Conservation (phyloP, 2,797 vertebrate genomes). For the Lagorchestes hirsutus region DNA sequence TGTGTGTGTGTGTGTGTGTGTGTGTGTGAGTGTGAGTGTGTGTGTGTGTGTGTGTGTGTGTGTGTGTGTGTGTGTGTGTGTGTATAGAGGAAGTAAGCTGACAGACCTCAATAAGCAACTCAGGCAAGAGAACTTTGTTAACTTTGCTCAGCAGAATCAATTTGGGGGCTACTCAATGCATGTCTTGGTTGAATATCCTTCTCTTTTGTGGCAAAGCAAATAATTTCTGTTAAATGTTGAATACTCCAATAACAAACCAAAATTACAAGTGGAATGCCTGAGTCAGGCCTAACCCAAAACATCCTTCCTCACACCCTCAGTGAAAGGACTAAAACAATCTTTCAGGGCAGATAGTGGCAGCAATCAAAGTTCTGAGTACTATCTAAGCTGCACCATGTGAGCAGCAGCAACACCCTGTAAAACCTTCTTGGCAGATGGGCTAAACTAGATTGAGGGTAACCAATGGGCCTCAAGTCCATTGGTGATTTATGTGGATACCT, state of each 20-base stretch:
- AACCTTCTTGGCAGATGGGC: not conserved
- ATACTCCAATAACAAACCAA: not conserved
- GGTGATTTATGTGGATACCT: not conserved
- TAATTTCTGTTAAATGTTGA: not conserved
- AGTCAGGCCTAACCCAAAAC: not conserved
- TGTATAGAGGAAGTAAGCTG: constrained; percentile 62
- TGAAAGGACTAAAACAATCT: constrained; percentile 62
- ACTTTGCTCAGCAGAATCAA: constrained; percentile 24
- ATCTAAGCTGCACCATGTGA: not conserved
- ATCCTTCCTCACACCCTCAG: constrained; percentile 42
- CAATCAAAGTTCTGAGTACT: not conserved
- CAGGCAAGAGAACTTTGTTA: constrained; percentile 56
- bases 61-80: constrained; percentile 61
- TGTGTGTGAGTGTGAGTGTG: constrained; percentile 31
- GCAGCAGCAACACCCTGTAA: not conserved
- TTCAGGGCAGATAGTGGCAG: constrained; percentile 35
- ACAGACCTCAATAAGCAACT: constrained; percentile 45
- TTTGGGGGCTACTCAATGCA: not conserved
- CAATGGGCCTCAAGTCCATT: not conserved
- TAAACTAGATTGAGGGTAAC: not conserved
- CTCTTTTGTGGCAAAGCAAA: not conserved
- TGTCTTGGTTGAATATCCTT: not conserved
- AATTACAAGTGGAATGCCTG: not conserved
- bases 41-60: constrained; percentile 49
- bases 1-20: constrained; percentile 8